Percentiles rank a stretch among this genome's conserved stretches.
phyloP scores from a whole-genome alignment of 2,888 invertebrate species.

The Copidosoma aretas region DNA sequence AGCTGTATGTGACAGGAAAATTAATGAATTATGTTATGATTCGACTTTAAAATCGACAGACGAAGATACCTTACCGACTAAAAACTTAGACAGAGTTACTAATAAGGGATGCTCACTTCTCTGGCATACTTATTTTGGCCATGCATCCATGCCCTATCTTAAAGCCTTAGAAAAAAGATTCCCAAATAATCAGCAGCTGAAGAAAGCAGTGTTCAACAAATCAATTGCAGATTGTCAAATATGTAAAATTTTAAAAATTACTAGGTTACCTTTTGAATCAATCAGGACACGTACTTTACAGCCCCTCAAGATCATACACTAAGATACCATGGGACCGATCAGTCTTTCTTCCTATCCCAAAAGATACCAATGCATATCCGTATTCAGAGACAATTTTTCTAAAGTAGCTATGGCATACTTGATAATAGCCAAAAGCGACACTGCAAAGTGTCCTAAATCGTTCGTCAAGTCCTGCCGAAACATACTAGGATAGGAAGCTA shows the following conservation, averaged over 20 bases:
- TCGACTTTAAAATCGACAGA: too few relatives aligned
- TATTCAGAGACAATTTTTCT: slow-evolving; percentile 25
- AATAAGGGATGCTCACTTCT: too few relatives aligned
- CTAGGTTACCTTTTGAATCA: slow-evolving; percentile 39
- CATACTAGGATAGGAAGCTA: slow-evolving; percentile 3
- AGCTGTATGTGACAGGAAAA: too few relatives aligned
- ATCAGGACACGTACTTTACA: slow-evolving; percentile 32
- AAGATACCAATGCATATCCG: slow-evolving; percentile 36
- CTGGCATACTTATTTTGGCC: slow-evolving; percentile 39
- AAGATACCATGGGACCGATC: slow-evolving; percentile 36
- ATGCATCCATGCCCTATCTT: slow-evolving; percentile 34
- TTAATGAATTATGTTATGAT: too few relatives aligned
- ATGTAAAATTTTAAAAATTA: slow-evolving; percentile 40
- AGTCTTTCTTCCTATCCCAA: slow-evolving; percentile 3
- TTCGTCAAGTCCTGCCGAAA: neutral
- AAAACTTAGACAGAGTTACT: too few relatives aligned
- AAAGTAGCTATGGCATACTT: neutral
- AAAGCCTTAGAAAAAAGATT: slow-evolving; percentile 28
- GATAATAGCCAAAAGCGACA: neutral
- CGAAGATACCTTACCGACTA: too few relatives aligned
- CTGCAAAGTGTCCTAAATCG: neutral
- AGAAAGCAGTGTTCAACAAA: neutral
- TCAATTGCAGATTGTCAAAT: slow-evolving; percentile 34
- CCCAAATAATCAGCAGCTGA: slow-evolving; percentile 24
- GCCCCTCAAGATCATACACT: slow-evolving; percentile 41